Base-by-base conservation (phyloP, 2,113 vertebrate species). In the Bufo gargarizans region DNA sequence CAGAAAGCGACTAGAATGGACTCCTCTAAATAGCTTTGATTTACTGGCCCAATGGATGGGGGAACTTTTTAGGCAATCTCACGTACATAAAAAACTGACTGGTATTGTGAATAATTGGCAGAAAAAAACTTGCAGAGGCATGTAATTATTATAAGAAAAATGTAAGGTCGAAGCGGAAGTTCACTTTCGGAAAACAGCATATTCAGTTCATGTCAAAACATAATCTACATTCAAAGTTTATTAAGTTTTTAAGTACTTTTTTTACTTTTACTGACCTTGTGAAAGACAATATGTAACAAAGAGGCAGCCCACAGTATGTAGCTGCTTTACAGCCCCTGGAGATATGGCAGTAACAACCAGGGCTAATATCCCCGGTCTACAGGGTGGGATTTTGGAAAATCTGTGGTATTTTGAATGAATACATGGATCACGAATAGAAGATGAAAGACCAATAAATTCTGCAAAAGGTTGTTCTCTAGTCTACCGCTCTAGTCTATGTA, bases 101-200 rank as follows among this genome's bases (percentile, higher is more conserved):
- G 80, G 92, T 86, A 91, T 94, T 94, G 94, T 91, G 91, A 92
- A 93, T 95, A 95, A 95, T 95, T 95, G 95, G 92, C 90, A 91
- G 91, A 92, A 90, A 88, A 88, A 89, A 69, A 86, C 91, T 92
- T 93, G 90, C 90, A 89, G 91, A 93, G 94, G 94, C 93, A 91
- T 85, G 91, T 92, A 95, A 95, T 94, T 95, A 94, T 33, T 13
- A 94, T 6, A 93, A 94, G 77, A 59, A 81, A 81, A 61, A 92
- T 63, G 90, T 86, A 58, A 13, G 67, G n/a, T 43, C 22, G 14
- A 4, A 12, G 10, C 33, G 65, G 16, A 69, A 22, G 65, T 69
- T 69, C 63, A 65, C 6, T 19, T 19, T 17, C 61, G 2, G 8
- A 7, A 11, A 65, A 20, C 61, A 65, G 5, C 19, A 20, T 65